Evolutionary conservation across 2,113 vertebrate species (phyloP), one percentile per base, ranked within the genome.

Genomic region (Hylia prasina): DNA sequence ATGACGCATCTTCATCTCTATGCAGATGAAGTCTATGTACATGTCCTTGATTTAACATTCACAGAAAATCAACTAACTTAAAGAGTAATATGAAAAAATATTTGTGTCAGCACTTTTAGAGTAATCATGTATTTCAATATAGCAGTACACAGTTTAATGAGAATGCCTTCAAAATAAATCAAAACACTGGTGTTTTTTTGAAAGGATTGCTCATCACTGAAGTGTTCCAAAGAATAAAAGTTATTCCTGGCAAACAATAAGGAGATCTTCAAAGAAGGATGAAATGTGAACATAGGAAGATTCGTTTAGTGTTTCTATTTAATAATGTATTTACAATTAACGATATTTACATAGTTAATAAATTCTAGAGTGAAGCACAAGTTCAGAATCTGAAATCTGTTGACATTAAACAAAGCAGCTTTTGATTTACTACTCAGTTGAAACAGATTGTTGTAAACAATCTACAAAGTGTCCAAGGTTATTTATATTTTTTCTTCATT

Each of bases 41-140:
- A 73, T 83, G 93, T 79, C 96, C 97, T 98, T 98, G 95, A 97
- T 96, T 96, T 97, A 96, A 94, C 97, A 97, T 97, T 97, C 93
- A 95, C 70, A 97, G 85, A 96, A 97, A 97, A 96, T 84, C 94
- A 98, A 90, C 64, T 40, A 92, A 95, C 89, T 96, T 97, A 96
- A 97, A 97, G 66, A 95, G 63, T 87, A 94, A 94, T 94, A 91
- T 69, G 68, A 92, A 95, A 91, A 97, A 96, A 96, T 71, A 82
- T 76, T 73, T 79, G 42, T 94, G 91, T 97, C 97, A 98, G 97
- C 97, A 96, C 68, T 97, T 98, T 95, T 87, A 77, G 42, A 64
- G 69, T 92, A 95, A 95, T 97, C 93, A 78, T 91, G 81, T 93
- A 93, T 97, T 97, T 97, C 95, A 94, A 39, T 97, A 89, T 47